These are phyloP conservation scores for Synanceia verrucosa DNA, from an alignment of 2,797 vertebrate species.

Conservation along the genomic window DNA sequence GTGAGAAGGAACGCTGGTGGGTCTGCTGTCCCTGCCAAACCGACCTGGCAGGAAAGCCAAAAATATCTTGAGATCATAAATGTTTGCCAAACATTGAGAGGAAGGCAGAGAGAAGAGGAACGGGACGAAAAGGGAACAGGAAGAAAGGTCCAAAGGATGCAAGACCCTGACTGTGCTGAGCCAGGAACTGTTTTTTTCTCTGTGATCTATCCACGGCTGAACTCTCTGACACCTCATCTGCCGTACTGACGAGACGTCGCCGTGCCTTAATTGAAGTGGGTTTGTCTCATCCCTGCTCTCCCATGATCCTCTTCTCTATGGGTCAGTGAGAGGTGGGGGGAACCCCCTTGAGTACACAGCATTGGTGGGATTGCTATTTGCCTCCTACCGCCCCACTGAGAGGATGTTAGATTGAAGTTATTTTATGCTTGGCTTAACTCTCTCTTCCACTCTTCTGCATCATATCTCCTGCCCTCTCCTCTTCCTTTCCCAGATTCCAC, in stretches of 20 bases:
- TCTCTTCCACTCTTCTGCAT: slow-evolving; percentile 85
- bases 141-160: slow-evolving; percentile 46
- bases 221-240: slow-evolving; percentile 85
- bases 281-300: slow-evolving; percentile 83
- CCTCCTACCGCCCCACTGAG: slow-evolving; percentile 77
- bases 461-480: slow-evolving; percentile 74
- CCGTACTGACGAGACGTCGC: slow-evolving; percentile 78
- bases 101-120: slow-evolving; percentile 18
- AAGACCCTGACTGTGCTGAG: slow-evolving; percentile 73
- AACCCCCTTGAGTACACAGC: slow-evolving; percentile 73
- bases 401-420: slow-evolving; percentile 85
- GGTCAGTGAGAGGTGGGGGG: slow-evolving; percentile 81
- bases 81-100: slow-evolving; percentile 32
- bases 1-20: slow-evolving; percentile 21
- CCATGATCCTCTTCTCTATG: slow-evolving; percentile 82
- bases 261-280: slow-evolving; percentile 85
- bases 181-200: slow-evolving; percentile 65
- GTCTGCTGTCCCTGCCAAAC: slow-evolving; percentile 21
- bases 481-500: slow-evolving; percentile 63
- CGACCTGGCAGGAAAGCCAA: slow-evolving; percentile 24
- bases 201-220: slow-evolving; percentile 77
- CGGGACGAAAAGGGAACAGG: slow-evolving; percentile 35
- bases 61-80: slow-evolving; percentile 52
- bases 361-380: slow-evolving; percentile 82
- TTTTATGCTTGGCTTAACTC: slow-evolving; percentile 85